These are phyloP conservation scores for Zootermopsis nevadensis DNA, from an alignment of 2,888 invertebrate genomes.

Conservation along the genomic window DNA sequence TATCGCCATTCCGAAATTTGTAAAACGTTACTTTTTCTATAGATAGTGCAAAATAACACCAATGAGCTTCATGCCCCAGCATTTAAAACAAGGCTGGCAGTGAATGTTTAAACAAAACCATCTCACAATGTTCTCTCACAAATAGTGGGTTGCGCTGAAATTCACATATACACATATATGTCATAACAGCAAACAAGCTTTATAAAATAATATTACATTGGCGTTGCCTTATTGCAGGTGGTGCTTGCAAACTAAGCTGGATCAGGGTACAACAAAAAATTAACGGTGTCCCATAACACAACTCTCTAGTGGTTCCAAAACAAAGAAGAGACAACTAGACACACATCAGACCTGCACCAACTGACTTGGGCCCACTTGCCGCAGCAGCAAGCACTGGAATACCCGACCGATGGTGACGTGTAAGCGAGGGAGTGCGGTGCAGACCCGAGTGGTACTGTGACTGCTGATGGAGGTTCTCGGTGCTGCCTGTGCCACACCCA, in stretches of 20 bases:
- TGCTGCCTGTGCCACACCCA: conserved; percentile 65
- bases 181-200: too few relatives aligned
- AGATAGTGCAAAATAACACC: too few relatives aligned
- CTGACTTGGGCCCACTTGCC: conserved; percentile 46
- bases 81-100: too few relatives aligned
- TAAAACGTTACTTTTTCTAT: too few relatives aligned
- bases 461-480: conserved; percentile 68
- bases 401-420: conserved; percentile 66
- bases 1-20: too few relatives aligned
- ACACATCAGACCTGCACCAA: conserved; percentile 43
- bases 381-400: conserved; percentile 66
- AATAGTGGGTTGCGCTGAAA: too few relatives aligned
- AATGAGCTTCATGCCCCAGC: too few relatives aligned
- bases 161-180: too few relatives aligned
- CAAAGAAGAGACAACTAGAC: background rate
- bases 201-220: too few relatives aligned
- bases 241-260: background rate
- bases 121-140: too few relatives aligned
- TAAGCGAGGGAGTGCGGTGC: conserved; percentile 66
- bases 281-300: background rate
- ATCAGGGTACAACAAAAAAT: background rate
- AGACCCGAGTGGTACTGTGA: conserved; percentile 64
- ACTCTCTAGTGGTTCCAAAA: background rate
- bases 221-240: too few relatives aligned
- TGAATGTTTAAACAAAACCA: too few relatives aligned